A percentile compares a stretch with the other conserved stretches of the same genome.
Evolutionary conservation across 2,797 vertebrate species (phyloP).

Genomic region (Trematomus bernacchii): DNA sequence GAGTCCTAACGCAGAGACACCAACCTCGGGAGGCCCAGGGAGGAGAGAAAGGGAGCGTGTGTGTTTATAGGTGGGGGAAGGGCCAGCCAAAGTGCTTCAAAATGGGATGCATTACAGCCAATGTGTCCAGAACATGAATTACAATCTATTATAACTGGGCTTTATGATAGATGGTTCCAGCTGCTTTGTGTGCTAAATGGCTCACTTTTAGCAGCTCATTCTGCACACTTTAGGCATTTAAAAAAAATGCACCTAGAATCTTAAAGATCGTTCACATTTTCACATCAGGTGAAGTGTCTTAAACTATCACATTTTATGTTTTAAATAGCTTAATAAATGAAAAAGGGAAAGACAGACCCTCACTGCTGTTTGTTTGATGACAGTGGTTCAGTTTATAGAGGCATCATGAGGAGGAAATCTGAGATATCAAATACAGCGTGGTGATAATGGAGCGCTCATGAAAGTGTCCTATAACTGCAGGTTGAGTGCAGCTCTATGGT

Average conservation of each 20-base stretch:
- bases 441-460: slow-evolving; percentile 70
- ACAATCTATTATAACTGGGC: slow-evolving; percentile 78
- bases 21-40: slow-evolving; percentile 85
- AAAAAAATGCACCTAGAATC: slow-evolving; percentile 1
- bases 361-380: slow-evolving; percentile 24
- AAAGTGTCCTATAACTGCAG: slow-evolving; percentile 81
- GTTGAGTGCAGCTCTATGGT: slow-evolving; percentile 77
- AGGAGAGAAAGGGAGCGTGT: slow-evolving; percentile 72
- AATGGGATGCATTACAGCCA: slow-evolving; percentile 85
- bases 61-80: slow-evolving; percentile 79
- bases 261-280: background rate
- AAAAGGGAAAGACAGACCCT: background rate
- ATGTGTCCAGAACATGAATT: slow-evolving; percentile 83
- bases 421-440: slow-evolving; percentile 67
- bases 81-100: slow-evolving; percentile 77
- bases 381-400: slow-evolving; percentile 22
- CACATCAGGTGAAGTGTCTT: background rate
- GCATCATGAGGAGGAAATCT: slow-evolving; percentile 46
- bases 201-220: slow-evolving; percentile 35
- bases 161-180: slow-evolving; percentile 68
- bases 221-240: background rate
- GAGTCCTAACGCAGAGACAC: slow-evolving; percentile 87
- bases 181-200: slow-evolving; percentile 61
- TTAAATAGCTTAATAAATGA: background rate
- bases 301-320: background rate